phyloP scores from a whole-genome alignment of 2,888 invertebrate species.

The Ochlodes sylvanus region DNA sequence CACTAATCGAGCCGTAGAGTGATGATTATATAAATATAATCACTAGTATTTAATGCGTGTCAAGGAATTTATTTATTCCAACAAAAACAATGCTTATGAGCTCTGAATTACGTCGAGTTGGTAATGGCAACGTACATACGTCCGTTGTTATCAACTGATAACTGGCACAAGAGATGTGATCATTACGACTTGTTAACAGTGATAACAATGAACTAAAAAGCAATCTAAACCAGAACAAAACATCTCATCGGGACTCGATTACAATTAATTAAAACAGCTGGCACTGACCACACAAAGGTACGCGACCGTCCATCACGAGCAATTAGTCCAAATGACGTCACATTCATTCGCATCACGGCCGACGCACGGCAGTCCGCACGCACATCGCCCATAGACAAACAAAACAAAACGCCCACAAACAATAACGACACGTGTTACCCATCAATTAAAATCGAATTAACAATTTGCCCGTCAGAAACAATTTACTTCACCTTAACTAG shows the following conservation, averaged over 20 bases:
- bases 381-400: constrained; percentile 21
- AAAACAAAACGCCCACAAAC: constrained; percentile 35
- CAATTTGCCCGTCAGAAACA: constrained; percentile 61
- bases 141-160: no score
- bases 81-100: no score
- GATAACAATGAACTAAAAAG: no score
- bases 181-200: no score
- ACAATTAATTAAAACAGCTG: constrained; percentile 2
- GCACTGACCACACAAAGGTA: background rate
- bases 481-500: constrained; percentile 53
- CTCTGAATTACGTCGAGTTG: no score
- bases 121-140: no score
- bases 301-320: constrained; percentile 17
- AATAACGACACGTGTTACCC: constrained; percentile 54
- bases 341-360: constrained; percentile 16
- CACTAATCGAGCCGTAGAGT: no score
- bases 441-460: constrained; percentile 76
- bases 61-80: no score
- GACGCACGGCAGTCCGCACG: constrained; percentile 6
- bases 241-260: background rate
- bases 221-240: background rate
- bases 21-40: no score
- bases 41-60: no score
- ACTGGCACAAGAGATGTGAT: no score
- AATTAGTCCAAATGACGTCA: constrained; percentile 34